Base-by-base conservation (phyloP, 2,888 invertebrate genomes). In the Adineta ricciae region DNA sequence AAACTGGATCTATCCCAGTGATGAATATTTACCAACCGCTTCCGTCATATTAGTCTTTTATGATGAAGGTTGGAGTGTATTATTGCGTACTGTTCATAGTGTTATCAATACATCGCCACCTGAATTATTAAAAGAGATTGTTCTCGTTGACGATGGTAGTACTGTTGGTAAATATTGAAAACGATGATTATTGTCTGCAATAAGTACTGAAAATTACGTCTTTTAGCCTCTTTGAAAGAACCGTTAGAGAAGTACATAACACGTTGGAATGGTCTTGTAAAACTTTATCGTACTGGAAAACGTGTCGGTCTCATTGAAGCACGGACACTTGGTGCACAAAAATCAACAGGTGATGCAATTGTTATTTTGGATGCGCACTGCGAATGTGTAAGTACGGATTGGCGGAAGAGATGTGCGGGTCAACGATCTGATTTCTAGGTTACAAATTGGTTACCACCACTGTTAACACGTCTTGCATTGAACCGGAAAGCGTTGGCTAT, bases 301-400 rank as follows among this genome's bases (percentile, higher is more conserved):
- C 92, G 99, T 52, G 94, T 97, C 90, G 99, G 99, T 24, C 92
- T 99, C 49, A 99, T 99, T 88, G 92, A 96, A 24, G 97, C 97
- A 0, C 92, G 97, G 85, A 96, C 96, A 0, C 92, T 95, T 84
- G 97, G 97, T 11, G 97, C 97, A 4, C 92, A 94, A 87, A 95
- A 96, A 89, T 95, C 97, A 0, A 93, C 92, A 36, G 98, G 96
- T 8, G 97, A 98, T 89, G 97, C 97, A 19, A 96, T 99, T 86
- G 94, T 99, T 0, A 98, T 96, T 91, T 92, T 99, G 5, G 98
- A 99, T 91, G 98, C 98, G 46, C 99, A 99, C 90, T 99, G 98
- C 91, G 98, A 98, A 86, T 90, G 90, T 86, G 84, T 84, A 78
- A 24, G 64, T 64, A 32, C 32, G 4, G 19, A 54, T 32, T 16